Evolutionary conservation across 2,113 vertebrate genomes (phyloP).

Genomic region (Neoarius graeffei): DNA sequence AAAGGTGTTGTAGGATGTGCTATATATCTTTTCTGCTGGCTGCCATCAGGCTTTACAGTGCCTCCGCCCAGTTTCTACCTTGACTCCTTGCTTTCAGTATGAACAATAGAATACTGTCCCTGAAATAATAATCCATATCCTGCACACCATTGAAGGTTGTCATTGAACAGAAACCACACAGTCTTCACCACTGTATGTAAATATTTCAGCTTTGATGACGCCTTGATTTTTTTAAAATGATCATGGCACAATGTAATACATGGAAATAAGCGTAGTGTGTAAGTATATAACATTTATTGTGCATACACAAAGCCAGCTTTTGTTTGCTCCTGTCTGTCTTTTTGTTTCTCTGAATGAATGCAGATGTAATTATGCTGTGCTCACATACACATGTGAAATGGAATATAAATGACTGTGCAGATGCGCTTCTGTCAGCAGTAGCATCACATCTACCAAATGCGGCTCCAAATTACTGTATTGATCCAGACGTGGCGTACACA

Average conservation of each 20-base stretch:
- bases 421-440: conserved; percentile 33
- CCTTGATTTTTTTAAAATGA: not conserved
- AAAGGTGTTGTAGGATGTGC: not conserved
- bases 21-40: not conserved
- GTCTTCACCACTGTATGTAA: not conserved
- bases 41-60: not conserved
- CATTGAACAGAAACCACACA: not conserved
- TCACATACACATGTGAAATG: conserved; percentile 32
- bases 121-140: not conserved
- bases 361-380: conserved; percentile 14
- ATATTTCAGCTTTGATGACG: not conserved
- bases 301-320: not conserved
- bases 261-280: not conserved
- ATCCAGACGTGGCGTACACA: conserved; percentile 1
- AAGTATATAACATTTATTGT: not conserved
- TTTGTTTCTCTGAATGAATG: conserved; percentile 35
- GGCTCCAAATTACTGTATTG: conserved; percentile 14
- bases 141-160: not conserved
- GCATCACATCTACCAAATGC: conserved; percentile 33
- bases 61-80: not conserved
- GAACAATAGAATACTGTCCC: not conserved
- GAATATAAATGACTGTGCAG: conserved; percentile 40
- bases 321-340: conserved; percentile 9
- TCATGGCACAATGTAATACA: not conserved
- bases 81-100: not conserved